Conservation (phyloP, 1,140 invertebrate genomes). For the Drosophila tropicalis region DNA sequence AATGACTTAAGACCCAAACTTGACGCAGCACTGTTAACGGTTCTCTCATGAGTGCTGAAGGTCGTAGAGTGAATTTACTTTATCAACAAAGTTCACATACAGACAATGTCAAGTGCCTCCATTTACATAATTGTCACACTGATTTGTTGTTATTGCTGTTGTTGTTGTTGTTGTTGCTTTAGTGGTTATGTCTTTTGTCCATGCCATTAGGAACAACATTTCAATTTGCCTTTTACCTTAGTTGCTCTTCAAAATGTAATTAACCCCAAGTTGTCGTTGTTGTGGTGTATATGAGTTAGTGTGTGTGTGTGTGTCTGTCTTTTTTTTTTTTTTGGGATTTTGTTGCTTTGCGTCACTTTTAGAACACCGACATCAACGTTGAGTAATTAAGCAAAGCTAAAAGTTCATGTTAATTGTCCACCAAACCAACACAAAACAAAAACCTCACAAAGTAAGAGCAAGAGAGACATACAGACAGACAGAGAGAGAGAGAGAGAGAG, state of each 20-base stretch:
- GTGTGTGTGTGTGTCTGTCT: neutral
- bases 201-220: conserved; percentile 66
- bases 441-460: conserved; percentile 24
- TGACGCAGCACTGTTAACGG: conserved; percentile 64
- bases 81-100: conserved; percentile 49
- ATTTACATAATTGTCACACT: conserved; percentile 81
- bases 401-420: conserved; percentile 81
- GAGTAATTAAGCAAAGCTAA: conserved; percentile 81
- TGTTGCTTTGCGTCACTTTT: conserved; percentile 72
- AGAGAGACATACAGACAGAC: neutral
- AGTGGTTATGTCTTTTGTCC: conserved; percentile 34
- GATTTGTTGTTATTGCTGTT: conserved; percentile 48
- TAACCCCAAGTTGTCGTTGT: conserved; percentile 54
- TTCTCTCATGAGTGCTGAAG: conserved; percentile 30
- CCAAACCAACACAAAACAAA: conserved; percentile 37
- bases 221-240: conserved; percentile 64
- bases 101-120: conserved; percentile 60
- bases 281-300: neutral
- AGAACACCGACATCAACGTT: conserved; percentile 67
- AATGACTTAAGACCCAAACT: conserved; percentile 75
- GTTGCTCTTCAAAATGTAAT: conserved; percentile 76
- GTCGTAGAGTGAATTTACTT: conserved; percentile 60
- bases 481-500: conserved; percentile 20
- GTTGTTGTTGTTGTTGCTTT: conserved; percentile 18
- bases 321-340: conserved; percentile 31